A percentile compares a stretch with the other conserved stretches of the same genome.
These are phyloP conservation scores for Elachura formosa DNA, from an alignment of 2,113 vertebrate genomes.

Conservation along the genomic window DNA sequence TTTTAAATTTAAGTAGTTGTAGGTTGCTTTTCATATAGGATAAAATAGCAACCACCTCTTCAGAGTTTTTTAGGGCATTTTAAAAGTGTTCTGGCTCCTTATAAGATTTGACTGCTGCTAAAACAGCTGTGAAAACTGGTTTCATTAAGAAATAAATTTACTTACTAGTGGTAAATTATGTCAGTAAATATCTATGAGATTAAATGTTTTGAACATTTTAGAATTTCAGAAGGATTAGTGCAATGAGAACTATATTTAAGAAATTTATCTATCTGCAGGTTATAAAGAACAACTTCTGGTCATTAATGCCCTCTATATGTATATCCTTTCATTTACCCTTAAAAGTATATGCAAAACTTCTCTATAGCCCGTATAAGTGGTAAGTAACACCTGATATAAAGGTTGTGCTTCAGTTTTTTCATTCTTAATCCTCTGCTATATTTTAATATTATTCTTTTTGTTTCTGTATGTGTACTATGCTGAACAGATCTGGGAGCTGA, in stretches of 20 bases:
- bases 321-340: neutral
- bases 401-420: neutral
- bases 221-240: neutral
- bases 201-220: neutral
- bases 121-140: neutral
- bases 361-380: neutral
- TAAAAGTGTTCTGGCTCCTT: neutral
- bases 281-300: neutral
- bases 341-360: neutral
- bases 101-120: neutral
- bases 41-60: neutral
- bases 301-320: neutral
- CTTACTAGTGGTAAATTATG: neutral
- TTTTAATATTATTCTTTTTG: neutral
- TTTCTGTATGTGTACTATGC: neutral
- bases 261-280: neutral
- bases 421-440: neutral
- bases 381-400: neutral
- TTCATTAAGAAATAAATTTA: neutral
- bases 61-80: neutral
- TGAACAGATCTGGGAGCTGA: neutral
- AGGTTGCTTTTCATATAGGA: neutral
- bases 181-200: neutral
- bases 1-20: neutral
- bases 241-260: neutral